Percentiles rank a stretch among this genome's conserved stretches.
Evolutionary conservation across 1,140 invertebrate genomes (phyloP).

Genomic region (Aphidius ervi): DNA sequence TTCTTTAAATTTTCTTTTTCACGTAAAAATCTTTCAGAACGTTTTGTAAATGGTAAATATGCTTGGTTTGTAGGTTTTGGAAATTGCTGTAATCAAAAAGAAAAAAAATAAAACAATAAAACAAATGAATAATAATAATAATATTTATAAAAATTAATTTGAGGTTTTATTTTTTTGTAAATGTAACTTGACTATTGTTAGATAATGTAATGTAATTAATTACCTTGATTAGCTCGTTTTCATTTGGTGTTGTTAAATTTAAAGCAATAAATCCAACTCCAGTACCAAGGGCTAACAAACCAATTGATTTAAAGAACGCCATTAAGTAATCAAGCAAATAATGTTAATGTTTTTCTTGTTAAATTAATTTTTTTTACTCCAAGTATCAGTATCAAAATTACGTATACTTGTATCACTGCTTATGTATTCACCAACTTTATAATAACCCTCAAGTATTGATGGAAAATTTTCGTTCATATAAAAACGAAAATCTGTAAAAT

Average conservation of each 20-base stretch:
- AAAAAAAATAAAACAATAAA: background rate
- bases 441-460: constrained; percentile 40
- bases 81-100: no score
- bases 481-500: constrained; percentile 40
- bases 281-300: constrained; percentile 17
- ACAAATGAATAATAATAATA: constrained; percentile 16
- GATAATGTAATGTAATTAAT: no score
- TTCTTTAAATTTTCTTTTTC: no score
- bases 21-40: no score
- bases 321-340: constrained; percentile 25
- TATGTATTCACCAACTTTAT: constrained; percentile 36
- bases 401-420: constrained; percentile 23
- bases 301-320: constrained; percentile 25
- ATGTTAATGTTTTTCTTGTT: background rate
- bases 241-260: constrained; percentile 4
- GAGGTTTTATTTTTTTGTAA: no score
- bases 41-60: no score
- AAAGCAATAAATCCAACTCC: constrained; percentile 26
- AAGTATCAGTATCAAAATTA: constrained; percentile 29
- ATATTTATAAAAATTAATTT: no score
- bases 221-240: constrained; percentile 23
- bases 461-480: constrained; percentile 38
- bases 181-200: no score
- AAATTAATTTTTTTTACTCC: constrained; percentile 32
- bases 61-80: no score